Conservation (phyloP, 2,113 vertebrate genomes). For the Cynocephalus volans region DNA sequence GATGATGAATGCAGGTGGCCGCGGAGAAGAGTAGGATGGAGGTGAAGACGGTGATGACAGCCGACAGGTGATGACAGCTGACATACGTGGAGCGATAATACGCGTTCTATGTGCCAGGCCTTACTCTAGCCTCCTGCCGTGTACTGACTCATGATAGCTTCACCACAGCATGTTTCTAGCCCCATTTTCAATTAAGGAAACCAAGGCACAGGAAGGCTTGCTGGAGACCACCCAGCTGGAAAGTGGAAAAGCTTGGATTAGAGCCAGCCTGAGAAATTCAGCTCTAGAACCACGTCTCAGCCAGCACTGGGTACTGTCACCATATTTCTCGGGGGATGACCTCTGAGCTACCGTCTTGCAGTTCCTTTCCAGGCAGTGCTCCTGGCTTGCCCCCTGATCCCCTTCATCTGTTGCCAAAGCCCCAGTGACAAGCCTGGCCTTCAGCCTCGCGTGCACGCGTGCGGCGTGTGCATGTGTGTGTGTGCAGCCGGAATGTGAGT, state of each 20-base stretch:
- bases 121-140: background rate
- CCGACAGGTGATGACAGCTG: fast-evolving
- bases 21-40: background rate
- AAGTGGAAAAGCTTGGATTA: background rate
- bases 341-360: background rate
- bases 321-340: background rate
- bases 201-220: background rate
- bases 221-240: background rate
- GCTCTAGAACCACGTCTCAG: background rate
- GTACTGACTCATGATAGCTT: background rate
- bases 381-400: background rate
- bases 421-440: background rate
- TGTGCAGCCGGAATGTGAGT: background rate
- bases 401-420: background rate
- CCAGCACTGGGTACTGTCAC: background rate
- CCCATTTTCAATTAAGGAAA: background rate
- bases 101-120: background rate
- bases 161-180: background rate
- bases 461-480: background rate
- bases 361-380: background rate
- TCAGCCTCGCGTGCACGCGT: background rate
- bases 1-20: background rate
- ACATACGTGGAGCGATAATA: fast-evolving
- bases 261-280: background rate
- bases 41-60: too few species aligned